These are phyloP conservation scores for Drosophila neonasuta DNA, from an alignment of 2,888 invertebrate species.

Conservation along the genomic window DNA sequence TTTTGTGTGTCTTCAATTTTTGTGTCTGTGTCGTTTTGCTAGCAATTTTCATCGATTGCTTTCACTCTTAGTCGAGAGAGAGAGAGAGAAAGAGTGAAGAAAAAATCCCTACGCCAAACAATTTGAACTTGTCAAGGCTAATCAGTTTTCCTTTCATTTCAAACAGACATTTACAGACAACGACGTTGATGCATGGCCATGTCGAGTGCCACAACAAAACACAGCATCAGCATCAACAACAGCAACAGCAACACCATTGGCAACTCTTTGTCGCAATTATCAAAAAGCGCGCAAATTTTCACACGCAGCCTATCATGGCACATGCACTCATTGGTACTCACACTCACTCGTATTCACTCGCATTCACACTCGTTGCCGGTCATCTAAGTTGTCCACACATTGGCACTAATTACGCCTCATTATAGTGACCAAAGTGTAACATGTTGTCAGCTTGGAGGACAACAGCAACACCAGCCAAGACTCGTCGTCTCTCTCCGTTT, in stretches of 20 bases:
- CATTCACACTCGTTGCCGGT: slow-evolving; percentile 27
- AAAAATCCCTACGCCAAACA: slow-evolving; percentile 51
- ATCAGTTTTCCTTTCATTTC: slow-evolving; percentile 75
- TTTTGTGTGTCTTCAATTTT: slow-evolving; percentile 35
- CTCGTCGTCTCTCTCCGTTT: not conserved
- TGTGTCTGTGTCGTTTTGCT: slow-evolving; percentile 10
- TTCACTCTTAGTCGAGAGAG: slow-evolving; percentile 54
- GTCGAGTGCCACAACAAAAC: slow-evolving; percentile 34
- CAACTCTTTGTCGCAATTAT: slow-evolving; percentile 65
- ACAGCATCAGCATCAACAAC: slow-evolving; percentile 1
- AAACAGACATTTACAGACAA: slow-evolving; percentile 63
- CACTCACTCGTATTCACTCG: not conserved
- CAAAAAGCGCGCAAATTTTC: slow-evolving; percentile 75
- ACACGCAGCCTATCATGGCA: slow-evolving; percentile 64
- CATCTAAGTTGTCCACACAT: slow-evolving; percentile 62
- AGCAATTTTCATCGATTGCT: slow-evolving; percentile 45
- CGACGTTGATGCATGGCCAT: slow-evolving; percentile 70
- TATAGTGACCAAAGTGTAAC: slow-evolving; percentile 78
- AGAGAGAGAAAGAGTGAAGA: not conserved
- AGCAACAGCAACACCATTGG: slow-evolving; percentile 10
- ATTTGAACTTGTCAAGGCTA: slow-evolving; percentile 74
- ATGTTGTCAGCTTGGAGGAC: slow-evolving; percentile 73
- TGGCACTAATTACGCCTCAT: slow-evolving; percentile 77
- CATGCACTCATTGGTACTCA: not conserved
- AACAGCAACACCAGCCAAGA: slow-evolving; percentile 33